Evolutionary conservation across 23 tunicate species (phyloP), one percentile per base, ranked within the genome.

Genomic region (Phallusia fumigata): DNA sequence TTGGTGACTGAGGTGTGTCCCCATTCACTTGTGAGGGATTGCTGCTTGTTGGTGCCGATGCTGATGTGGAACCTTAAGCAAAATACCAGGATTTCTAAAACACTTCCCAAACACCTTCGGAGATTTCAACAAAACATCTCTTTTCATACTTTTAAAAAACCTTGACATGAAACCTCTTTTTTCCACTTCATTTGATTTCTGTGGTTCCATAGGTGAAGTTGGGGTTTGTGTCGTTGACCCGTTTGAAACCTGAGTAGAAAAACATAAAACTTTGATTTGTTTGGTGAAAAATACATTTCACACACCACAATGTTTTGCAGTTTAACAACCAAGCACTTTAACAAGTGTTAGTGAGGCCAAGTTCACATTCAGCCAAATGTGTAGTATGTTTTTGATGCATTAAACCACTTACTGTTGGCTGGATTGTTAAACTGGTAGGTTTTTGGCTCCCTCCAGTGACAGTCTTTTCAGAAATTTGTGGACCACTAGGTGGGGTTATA

Each of bases 91-190:
- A 51, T 51, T 51, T 51, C 18, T 18, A 51, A 51, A 18, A 51
- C 58, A 51, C 58, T 15, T 51, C 18, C 18, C 18, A 51, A 13
- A 18, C 58, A 51, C 18, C 18, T 51, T 51, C 18, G 58, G 15
- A 13, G 18, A 51, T 15, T 51, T 51, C 18, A 51, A 51, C 58
- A 51, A 51, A 51, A 58, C 16, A 58, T 21, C 8, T 6, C 8
- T 21, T 58, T 47, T 31, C 30, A 13, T 80, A 90, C 95, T 45
- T 81, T 65, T 85, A 73, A 86, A 90, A 33, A 90, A 81, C 16
- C 89, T 72, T 21, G 95, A 90, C 90, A 90, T 85, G 80, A 90
- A 90, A 0, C 95, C 95, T 44, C 65, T 35, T 65, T 82, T 86
- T 35, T 90, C 90, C 5, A 90, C 86, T 81, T 85, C 84, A 45